Evolutionary conservation across 1,140 invertebrate genomes (phyloP), one percentile per base, ranked within the genome.

Genomic region (Drosophila kohkoa): DNA sequence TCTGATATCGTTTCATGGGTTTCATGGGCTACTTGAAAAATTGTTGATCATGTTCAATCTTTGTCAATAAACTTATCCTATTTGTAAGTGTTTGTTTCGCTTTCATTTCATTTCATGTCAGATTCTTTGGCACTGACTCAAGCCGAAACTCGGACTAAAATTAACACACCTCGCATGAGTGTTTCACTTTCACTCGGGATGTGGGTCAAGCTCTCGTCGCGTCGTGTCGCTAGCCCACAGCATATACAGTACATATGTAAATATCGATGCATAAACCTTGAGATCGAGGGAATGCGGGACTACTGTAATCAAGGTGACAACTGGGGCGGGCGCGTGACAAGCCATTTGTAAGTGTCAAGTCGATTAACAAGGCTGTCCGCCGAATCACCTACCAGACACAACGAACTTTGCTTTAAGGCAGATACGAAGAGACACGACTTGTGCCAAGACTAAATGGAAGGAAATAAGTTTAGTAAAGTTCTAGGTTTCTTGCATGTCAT

Each of bases 181-280:
- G 43, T 68, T 57, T 81, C 64, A 86, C 82, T 86, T 86, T 86
- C 82, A 82, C 82, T 69, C 54, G 4, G 55, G 45, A 75, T 82
- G 72, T 82, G 54, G 82, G 82, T 86, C 79, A 78, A 55, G 49
- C 49, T 51, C 55, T 38, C 11, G 58, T 57, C 15, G 58, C 11
- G 58, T 57, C 15, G 58, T 48, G 11, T 38, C 5, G 30, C 30
- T 54, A 35, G 30, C 4, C 52, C 52, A 32, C 25, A 8, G 30
- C 20, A 25, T 3, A 25, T 25, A 25, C 20, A 4, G 72, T 77
- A 63, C 65, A 51, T 25, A 28, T 43, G 57, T n/a, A 57, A 49
- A 59, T 45, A 48, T 52, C 16, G 3, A 32, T 10, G 30, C 43
- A 38, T 54, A 77, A 64, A 51, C 58, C 81, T 77, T 83, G 45